A percentile compares a stretch with the other conserved stretches of the same genome.
These are phyloP conservation scores for Chrysemys picta DNA, from an alignment of 2,113 vertebrate genomes.

Conservation along the genomic window DNA sequence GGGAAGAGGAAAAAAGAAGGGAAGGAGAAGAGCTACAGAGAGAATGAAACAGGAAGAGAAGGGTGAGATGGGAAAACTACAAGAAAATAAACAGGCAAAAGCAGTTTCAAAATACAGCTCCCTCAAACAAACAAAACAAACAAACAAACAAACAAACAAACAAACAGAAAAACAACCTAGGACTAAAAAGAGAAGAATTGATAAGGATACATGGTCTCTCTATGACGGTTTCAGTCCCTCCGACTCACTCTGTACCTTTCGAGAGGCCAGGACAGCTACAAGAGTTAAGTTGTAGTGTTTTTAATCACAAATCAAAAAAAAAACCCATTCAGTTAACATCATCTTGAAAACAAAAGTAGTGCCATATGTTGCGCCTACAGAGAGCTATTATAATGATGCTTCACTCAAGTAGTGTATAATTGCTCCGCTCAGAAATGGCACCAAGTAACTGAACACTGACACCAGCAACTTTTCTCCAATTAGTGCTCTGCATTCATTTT, in stretches of 20 bases:
- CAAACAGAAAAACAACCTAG: background rate
- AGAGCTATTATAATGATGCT: slow-evolving; percentile 66
- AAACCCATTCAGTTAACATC: slow-evolving; percentile 39
- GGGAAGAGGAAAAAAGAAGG: background rate
- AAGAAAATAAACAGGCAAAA: background rate
- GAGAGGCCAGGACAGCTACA: background rate
- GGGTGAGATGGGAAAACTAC: background rate
- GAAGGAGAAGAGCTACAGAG: background rate
- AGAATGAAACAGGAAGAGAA: background rate
- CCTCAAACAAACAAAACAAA: too few relatives aligned
- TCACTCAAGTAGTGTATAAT: slow-evolving; percentile 66
- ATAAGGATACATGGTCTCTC: background rate
- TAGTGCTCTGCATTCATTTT: slow-evolving; percentile 54
- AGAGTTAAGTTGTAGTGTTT: slow-evolving; percentile 36
- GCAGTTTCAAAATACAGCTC: background rate
- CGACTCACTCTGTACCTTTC: background rate
- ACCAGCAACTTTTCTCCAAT: slow-evolving; percentile 70
- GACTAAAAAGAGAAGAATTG: background rate
- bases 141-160: too few relatives aligned
- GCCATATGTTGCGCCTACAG: slow-evolving; percentile 64
- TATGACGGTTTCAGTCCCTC: background rate
- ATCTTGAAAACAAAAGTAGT: slow-evolving; percentile 67
- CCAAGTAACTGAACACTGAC: slow-evolving; percentile 71
- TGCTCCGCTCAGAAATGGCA: slow-evolving; percentile 61
- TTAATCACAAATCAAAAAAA: slow-evolving; percentile 13